These are phyloP conservation scores for Eufriesea mexicana DNA, from an alignment of 1,140 invertebrate species.

Conservation along the genomic window DNA sequence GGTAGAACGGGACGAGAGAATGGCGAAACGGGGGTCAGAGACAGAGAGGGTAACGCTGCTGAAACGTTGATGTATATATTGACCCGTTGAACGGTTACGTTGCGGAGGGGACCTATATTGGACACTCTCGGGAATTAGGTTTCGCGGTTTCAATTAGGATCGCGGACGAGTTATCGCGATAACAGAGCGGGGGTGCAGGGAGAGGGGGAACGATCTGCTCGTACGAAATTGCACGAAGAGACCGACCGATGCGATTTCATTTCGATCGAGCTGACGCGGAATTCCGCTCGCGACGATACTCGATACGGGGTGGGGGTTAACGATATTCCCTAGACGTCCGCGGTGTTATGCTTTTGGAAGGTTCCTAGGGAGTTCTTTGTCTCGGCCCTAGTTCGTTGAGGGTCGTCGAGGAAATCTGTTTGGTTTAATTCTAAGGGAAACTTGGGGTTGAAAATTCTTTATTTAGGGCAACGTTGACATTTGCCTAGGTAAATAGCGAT, in stretches of 20 bases:
- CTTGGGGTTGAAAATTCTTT: too few relatives aligned
- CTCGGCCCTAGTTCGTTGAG: too few relatives aligned
- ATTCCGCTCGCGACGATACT: slow-evolving; percentile 3
- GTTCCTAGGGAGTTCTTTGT: too few relatives aligned
- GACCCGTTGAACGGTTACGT: slow-evolving; percentile 44
- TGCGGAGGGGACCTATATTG: slow-evolving; percentile 47
- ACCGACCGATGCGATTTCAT: slow-evolving; percentile 37
- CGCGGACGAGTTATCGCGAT: slow-evolving; percentile 52
- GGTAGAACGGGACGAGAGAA: neutral
- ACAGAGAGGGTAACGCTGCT: neutral
- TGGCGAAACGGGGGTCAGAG: neutral
- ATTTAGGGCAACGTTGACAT: too few relatives aligned
- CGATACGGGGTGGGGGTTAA: too few relatives aligned
- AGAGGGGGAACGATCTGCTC: slow-evolving; percentile 12
- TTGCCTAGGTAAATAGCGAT: too few relatives aligned
- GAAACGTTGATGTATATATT: slow-evolving; percentile 56
- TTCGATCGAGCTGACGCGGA: slow-evolving; percentile 28
- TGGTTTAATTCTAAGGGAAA: too few relatives aligned
- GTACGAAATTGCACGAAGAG: slow-evolving; percentile 37
- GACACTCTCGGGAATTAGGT: slow-evolving; percentile 57
- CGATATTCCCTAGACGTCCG: too few relatives aligned
- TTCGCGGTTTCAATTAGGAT: slow-evolving; percentile 57
- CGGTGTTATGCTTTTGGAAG: too few relatives aligned
- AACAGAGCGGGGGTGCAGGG: slow-evolving; percentile 20
- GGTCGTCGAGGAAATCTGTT: too few relatives aligned